Evolutionary conservation across 2,113 vertebrate genomes (phyloP).

Genomic region (Pantherophis guttatus): DNA sequence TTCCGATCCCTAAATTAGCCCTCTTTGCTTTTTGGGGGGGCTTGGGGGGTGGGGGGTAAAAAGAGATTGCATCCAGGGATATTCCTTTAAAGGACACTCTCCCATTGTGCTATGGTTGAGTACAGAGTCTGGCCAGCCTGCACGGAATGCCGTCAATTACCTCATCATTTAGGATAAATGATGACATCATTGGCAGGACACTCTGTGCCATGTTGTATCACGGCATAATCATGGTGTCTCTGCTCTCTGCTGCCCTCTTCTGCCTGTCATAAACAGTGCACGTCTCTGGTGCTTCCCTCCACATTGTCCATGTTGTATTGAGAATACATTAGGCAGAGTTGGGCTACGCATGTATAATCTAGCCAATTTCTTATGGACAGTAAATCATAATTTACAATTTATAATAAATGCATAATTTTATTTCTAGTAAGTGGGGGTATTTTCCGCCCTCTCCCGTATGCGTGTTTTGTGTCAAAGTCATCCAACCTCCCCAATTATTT

Average conservation of each 20-base stretch:
- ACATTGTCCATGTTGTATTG: background rate
- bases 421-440: background rate
- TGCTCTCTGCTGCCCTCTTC: background rate
- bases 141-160: background rate
- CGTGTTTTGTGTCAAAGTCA: background rate
- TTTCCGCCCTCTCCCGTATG: background rate
- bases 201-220: background rate
- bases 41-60: too few species aligned
- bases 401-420: background rate
- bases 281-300: background rate
- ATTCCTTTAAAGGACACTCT: background rate
- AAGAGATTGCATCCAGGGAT: background rate
- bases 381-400: background rate
- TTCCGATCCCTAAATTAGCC: background rate
- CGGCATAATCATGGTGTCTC: background rate
- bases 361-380: too few species aligned
- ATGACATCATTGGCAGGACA: background rate
- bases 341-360: background rate
- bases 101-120: background rate
- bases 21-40: background rate
- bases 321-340: background rate
- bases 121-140: background rate
- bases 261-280: background rate
- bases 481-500: background rate
- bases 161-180: background rate